Evolutionary conservation across 2,113 vertebrate genomes (phyloP), one percentile per base, ranked within the genome.

Genomic region (Platysteira castanea): DNA sequence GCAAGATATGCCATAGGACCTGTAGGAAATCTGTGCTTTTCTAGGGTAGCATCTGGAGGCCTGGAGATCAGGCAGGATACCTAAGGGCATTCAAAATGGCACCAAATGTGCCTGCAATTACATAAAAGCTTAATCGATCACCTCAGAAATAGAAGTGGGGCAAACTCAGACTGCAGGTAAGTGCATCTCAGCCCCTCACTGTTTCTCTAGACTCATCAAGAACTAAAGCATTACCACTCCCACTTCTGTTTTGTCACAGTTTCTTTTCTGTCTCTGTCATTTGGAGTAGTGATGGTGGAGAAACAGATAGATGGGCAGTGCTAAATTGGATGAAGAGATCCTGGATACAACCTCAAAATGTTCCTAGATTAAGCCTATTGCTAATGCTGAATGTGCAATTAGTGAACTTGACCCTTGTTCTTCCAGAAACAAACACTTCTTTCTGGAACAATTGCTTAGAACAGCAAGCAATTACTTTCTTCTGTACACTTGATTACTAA

Each of bases 401-500:
- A 89, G 50, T 63, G 64, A 87, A 59, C 31, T 44, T 52, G 86
- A 90, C 76, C 71, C 42, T 89, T 77, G 23, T 74, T 85, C 74
- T 95, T 5, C 28, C 23, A 11, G 41, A 90, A 87, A 89, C 41
- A 93, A 95, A 76, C 52, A n/a, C 19, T 74, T 93, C 63, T 86
- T 67, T 92, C 59, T 90, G 64, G 42, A 93, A 90, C 82, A 95
- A 86, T 70, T 77, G 42, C 64, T 84, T 88, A 44, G 65, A 91
- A 78, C 47, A 59, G 42, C 56, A 93, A 88, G 85, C 52, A 94
- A 92, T 92, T 90, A 67, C 59, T 35, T 91, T 81, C 47, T 95
- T 95, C 90, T 80, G 68, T 90, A 92, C 80, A 64, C 84, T 91
- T 96, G 92, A 93, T 93, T 93, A 60, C 92, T 90, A 81, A 93